Evolutionary conservation across 2,113 vertebrate genomes (phyloP).

Genomic region (Myrmecobius fasciatus): DNA sequence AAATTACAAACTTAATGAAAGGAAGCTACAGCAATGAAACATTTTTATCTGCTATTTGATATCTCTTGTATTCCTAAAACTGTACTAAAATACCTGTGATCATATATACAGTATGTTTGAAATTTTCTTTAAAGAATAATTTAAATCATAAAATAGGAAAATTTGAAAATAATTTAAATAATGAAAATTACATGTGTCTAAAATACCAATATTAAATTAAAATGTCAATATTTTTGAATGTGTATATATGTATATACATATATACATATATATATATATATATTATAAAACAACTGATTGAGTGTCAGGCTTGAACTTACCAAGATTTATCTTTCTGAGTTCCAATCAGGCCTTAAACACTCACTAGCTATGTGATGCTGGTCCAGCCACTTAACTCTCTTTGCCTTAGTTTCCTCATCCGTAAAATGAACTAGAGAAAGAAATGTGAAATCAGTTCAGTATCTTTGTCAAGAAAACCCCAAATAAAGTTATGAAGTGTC

Average conservation of each 20-base stretch:
- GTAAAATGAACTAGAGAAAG: not conserved
- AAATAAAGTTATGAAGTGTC: not conserved
- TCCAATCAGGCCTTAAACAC: not conserved
- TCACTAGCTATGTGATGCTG: not conserved
- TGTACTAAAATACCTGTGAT: too few species aligned
- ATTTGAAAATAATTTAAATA: conserved; percentile 39
- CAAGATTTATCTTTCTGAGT: not conserved
- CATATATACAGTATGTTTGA: not conserved
- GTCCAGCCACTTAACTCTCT: not conserved
- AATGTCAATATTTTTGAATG: not conserved
- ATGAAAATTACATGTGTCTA: conserved; percentile 38
- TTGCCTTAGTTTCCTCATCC: not conserved
- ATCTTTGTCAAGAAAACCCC: not conserved
- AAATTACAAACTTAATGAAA: not conserved
- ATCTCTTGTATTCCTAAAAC: not conserved
- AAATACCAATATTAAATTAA: conserved; percentile 55
- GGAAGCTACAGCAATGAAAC: not conserved
- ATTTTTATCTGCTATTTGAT: not conserved
- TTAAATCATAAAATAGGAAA: conserved; percentile 22
- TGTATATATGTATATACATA: too few species aligned
- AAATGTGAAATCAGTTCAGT: not conserved
- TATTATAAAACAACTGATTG: not conserved
- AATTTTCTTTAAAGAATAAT: not conserved
- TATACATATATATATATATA: not conserved
- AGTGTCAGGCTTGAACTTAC: not conserved